Conservation (phyloP, 1,140 invertebrate genomes). For the Cydia splendana region DNA sequence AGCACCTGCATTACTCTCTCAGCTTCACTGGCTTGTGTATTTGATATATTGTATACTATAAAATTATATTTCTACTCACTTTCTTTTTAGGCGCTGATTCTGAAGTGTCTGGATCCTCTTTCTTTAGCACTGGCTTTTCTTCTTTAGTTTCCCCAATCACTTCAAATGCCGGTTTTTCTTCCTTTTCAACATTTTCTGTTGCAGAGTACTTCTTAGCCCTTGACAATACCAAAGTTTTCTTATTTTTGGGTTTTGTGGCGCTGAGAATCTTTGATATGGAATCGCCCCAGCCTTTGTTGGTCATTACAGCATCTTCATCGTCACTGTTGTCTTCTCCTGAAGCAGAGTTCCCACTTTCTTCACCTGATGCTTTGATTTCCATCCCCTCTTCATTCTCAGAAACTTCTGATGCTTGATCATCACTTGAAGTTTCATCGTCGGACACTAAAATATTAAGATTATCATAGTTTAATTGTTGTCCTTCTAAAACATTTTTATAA, state of each 20-base stretch:
- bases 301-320: slow-evolving; percentile 46
- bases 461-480: slow-evolving; percentile 13
- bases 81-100: slow-evolving; percentile 71
- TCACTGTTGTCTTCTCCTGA: slow-evolving; percentile 37
- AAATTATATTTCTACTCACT: slow-evolving; percentile 48
- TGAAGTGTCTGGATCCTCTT: slow-evolving; percentile 51
- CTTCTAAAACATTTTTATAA: neutral
- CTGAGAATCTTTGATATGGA: slow-evolving; percentile 87
- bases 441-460: slow-evolving; percentile 51
- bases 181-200: slow-evolving; percentile 75
- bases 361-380: slow-evolving; percentile 22
- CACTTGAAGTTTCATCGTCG: slow-evolving; percentile 55
- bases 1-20: no score
- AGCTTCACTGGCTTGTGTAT: no score
- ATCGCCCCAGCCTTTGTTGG: slow-evolving; percentile 84
- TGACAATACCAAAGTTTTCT: slow-evolving; percentile 86
- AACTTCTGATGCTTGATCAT: slow-evolving; percentile 48
- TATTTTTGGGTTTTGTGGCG: slow-evolving; percentile 86
- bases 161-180: slow-evolving; percentile 78
- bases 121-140: slow-evolving; percentile 67
- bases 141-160: slow-evolving; percentile 76
- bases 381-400: slow-evolving; percentile 50
- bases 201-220: slow-evolving; percentile 86
- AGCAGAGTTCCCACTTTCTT: slow-evolving; percentile 37
- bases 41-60: no score